Evolutionary conservation across 23 tunicate species (phyloP).

Genomic region (Botrylloides violaceus): DNA sequence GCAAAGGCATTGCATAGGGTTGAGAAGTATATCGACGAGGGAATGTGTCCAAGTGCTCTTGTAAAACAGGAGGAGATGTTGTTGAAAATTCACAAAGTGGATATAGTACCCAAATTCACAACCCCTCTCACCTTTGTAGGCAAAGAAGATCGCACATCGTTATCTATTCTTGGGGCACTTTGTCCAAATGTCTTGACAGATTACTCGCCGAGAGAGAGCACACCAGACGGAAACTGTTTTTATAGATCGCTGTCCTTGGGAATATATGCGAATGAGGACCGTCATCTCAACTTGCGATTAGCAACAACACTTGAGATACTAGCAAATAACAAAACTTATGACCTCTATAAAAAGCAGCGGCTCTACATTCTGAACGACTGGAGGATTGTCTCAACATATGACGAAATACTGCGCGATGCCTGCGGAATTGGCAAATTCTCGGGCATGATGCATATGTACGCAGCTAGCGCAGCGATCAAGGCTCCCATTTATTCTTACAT

Average conservation of each 20-base stretch:
- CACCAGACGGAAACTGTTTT: background rate
- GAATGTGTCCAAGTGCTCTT: background rate
- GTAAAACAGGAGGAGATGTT: background rate
- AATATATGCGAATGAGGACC: background rate
- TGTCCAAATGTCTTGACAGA: background rate
- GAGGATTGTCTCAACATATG: background rate
- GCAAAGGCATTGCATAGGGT: background rate
- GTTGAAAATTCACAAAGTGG: background rate
- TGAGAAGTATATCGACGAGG: background rate
- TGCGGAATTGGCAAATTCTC: background rate
- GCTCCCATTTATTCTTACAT: background rate
- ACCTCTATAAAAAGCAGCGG: background rate
- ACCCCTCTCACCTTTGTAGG: background rate
- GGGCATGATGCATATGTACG: background rate
- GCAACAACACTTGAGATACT: background rate
- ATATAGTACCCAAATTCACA: background rate
- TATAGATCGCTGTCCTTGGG: background rate
- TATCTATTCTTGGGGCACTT: background rate
- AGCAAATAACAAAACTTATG: background rate
- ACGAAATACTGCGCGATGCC: background rate
- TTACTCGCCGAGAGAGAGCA: background rate
- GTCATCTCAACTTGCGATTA: background rate
- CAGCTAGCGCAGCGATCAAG: background rate
- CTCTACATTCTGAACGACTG: background rate
- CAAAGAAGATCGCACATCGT: background rate